Conservation (phyloP, 2,113 vertebrate species). For the Setophaga kirtlandii region DNA sequence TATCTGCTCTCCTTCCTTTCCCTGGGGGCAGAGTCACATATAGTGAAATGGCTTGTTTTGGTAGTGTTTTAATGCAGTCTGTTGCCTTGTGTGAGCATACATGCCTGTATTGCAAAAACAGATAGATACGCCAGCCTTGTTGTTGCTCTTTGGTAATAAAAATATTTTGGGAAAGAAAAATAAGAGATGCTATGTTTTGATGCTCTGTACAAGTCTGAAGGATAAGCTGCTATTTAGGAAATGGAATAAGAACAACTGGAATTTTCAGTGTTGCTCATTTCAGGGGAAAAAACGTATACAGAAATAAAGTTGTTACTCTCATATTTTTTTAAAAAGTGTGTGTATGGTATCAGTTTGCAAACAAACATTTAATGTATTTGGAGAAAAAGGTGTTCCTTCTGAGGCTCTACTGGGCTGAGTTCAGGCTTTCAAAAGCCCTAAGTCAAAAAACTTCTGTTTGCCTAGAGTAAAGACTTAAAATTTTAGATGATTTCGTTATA, state of each 20-base stretch:
- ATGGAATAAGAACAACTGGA: not conserved
- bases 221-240: not conserved
- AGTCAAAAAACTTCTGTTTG: not conserved
- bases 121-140: not conserved
- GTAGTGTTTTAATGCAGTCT: constrained; percentile 50
- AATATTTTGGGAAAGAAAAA: not conserved
- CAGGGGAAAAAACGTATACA: not conserved
- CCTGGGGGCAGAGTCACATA: constrained; percentile 40
- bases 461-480: not conserved
- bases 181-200: not conserved
- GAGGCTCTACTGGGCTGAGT: not conserved
- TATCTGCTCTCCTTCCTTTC: constrained; percentile 47
- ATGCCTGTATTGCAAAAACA: not conserved
- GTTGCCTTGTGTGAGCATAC: constrained; percentile 37
- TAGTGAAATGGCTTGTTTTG: constrained; percentile 57
- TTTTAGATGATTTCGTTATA: not conserved
- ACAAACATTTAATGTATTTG: not conserved
- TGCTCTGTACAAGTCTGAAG: not conserved
- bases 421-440: not conserved
- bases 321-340: not conserved
- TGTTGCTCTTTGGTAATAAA: constrained; percentile 18
- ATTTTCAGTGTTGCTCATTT: not conserved
- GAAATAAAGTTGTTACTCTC: not conserved
- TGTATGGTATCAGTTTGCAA: not conserved
- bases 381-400: not conserved